Conservation (phyloP, 2,888 invertebrate genomes). For the Cerceris rybyensis region DNA sequence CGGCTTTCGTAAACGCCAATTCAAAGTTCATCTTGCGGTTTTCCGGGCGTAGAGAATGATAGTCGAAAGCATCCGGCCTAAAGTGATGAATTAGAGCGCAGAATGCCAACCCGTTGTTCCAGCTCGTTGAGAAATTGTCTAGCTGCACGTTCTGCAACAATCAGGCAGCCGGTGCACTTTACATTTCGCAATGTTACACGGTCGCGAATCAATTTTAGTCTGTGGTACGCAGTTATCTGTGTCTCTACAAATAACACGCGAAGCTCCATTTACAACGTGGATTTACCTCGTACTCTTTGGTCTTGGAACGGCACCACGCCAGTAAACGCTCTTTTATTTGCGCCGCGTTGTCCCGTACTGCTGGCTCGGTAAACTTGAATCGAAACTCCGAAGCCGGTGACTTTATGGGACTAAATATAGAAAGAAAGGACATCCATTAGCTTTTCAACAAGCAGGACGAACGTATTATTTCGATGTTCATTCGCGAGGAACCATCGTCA, state of each 20-base stretch:
- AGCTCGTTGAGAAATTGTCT: constrained; percentile 99
- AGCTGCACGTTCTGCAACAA: constrained; percentile 94
- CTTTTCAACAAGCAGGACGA: constrained; percentile 27
- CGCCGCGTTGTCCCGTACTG: constrained; percentile 94
- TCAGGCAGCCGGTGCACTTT: not conserved
- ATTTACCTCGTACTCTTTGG: constrained; percentile 97
- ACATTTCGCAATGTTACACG: constrained; percentile 4
- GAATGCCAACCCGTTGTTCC: constrained; percentile 99
- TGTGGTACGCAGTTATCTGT: constrained; percentile 19
- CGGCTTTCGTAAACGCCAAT: constrained; percentile 98
- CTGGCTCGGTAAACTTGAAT: constrained; percentile 96
- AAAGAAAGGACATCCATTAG: constrained; percentile 58
- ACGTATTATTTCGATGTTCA: not conserved
- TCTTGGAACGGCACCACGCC: constrained; percentile 98
- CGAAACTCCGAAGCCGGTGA: constrained; percentile 88
- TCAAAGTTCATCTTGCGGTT: constrained; percentile 97
- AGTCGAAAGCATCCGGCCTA: constrained; percentile 98
- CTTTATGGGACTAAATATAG: constrained; percentile 88
- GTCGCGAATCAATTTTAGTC: constrained; percentile 20
- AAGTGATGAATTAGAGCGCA: constrained; percentile 99
- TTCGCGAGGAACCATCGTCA: no score
- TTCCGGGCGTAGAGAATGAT: constrained; percentile 92
- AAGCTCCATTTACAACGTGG: constrained; percentile 33
- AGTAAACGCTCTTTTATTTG: constrained; percentile 98
- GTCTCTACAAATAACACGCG: constrained; percentile 45